Evolutionary conservation across 2,797 vertebrate genomes (phyloP), one percentile per base, ranked within the genome.

Genomic region (Artibeus lituratus): DNA sequence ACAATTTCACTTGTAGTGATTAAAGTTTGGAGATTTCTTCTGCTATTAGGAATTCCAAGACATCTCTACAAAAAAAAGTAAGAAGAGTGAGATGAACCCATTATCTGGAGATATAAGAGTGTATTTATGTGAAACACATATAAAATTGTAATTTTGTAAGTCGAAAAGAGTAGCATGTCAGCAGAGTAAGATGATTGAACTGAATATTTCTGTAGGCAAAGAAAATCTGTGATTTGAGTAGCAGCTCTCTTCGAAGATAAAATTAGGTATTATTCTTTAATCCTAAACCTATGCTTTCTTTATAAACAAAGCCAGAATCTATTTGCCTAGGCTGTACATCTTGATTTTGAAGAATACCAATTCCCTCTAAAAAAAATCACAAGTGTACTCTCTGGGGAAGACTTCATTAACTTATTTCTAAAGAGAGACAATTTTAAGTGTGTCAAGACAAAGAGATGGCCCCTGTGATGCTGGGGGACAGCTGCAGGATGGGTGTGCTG

Each of bases 241-340:
- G 42, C 49, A 47, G 22, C 14, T 82, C 32, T 96, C 55, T 95
- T 90, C 22, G 72, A 87, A 91, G 67, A 47, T 18, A 32, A 83
- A 76, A 69, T 87, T 57, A 81, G 29, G 15, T 74, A 26, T 65
- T 14, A 35, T 78, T 90, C 47, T 49, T 86, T 78, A 72, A 53
- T 21, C 77, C 39, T 80, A 62, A 12, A 29, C 1, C 3, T 74
- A 42, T 32, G 39, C 29, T 67, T 8, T 88, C 57, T 80, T 70
- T 89, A 11, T 72, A 92, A 96, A 76, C 49, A 93, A 73, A 86
- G n/a, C 29, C 37, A 81, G n/a, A 59, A 11, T 84, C 65, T 81
- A 22, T 92, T 86, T 62, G 49, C 21, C n/a, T n/a, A 35, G 5
- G 5, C 53, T 85, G 81, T 51, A 8, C 12, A 37, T 49, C 35